These are phyloP conservation scores for Eilema griseolum DNA, from an alignment of 2,888 invertebrate genomes.

Conservation along the genomic window DNA sequence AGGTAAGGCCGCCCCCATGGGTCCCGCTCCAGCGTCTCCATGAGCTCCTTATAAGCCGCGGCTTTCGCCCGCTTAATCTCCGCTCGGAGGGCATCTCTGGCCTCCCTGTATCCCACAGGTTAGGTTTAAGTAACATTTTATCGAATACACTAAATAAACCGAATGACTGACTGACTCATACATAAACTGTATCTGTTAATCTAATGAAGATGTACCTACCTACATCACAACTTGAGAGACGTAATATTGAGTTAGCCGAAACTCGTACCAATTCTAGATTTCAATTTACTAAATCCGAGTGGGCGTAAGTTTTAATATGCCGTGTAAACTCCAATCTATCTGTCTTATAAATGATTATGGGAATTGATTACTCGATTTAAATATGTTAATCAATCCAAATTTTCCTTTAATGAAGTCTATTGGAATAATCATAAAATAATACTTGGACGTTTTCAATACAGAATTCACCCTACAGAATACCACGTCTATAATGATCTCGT, in stretches of 20 bases:
- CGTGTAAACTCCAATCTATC: neutral
- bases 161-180: neutral
- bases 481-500: no score
- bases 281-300: slow-evolving; percentile 12
- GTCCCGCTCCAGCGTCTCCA: no score
- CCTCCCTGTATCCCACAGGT: no score
- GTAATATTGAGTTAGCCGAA: neutral
- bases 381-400: neutral
- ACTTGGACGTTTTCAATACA: neutral
- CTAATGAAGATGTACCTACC: neutral
- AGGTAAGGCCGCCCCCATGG: no score
- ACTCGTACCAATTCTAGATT: slow-evolving; percentile 1
- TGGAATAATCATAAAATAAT: neutral
- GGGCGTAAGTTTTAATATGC: slow-evolving; percentile 2
- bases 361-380: neutral
- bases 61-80: no score
- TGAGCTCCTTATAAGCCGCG: no score
- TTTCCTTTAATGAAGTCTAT: slow-evolving; percentile 4
- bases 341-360: neutral
- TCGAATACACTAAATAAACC: no score
- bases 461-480: no score
- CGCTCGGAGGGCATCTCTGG: no score
- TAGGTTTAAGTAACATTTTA: no score
- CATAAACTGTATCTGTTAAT: neutral
- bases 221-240: neutral